Evolutionary conservation across 2,113 vertebrate species (phyloP), one percentile per base, ranked within the genome.

Genomic region (Scartelaos histophorus): DNA sequence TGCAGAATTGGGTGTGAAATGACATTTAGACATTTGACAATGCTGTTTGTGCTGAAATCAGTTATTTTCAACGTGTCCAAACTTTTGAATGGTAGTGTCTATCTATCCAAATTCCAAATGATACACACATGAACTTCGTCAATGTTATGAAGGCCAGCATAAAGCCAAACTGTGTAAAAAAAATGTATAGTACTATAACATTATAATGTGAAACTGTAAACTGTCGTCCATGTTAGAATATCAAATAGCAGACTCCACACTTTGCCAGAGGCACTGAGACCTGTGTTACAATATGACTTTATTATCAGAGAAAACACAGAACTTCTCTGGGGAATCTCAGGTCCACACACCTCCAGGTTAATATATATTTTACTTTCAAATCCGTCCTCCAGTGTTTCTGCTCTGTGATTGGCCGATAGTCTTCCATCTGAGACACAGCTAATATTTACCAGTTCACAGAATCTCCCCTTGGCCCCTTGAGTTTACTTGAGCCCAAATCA

Each of bases 391-490:
- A 7, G 9, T 64, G 13, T 7, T 2, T 19, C 61, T 67, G 53
- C 47, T 66, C 29, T 53, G 34, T 83, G 79, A 70, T 82, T 71
- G 71, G 7, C 1, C 17, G 46, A 34, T 49, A 47, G 64, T 73
- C 51, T 19, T 60, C 69, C 45, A 34, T 65, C 70, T 68, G 34
- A 9, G 45, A 75, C 49, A 67, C 35, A 49, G 73, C 61, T 75
- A 69, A 85, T 83, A 77, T 79, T 77, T 80, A 68, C 53, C 53
- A 76, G 22, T 24, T 67, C 66, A 64, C 73, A 73, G 69, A 71
- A 76, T 61, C 51, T 4, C 53, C n/a, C 49, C 61, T 57, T 24
- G 69, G 21, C 45, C 61, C 46, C 49, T 66, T 25, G 16, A 15
- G 21, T 60, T 69, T 73, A 66, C 67, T 71, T 71, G 49, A 70